Conservation (phyloP, 2,113 vertebrate genomes). For the Agapornis roseicollis region DNA sequence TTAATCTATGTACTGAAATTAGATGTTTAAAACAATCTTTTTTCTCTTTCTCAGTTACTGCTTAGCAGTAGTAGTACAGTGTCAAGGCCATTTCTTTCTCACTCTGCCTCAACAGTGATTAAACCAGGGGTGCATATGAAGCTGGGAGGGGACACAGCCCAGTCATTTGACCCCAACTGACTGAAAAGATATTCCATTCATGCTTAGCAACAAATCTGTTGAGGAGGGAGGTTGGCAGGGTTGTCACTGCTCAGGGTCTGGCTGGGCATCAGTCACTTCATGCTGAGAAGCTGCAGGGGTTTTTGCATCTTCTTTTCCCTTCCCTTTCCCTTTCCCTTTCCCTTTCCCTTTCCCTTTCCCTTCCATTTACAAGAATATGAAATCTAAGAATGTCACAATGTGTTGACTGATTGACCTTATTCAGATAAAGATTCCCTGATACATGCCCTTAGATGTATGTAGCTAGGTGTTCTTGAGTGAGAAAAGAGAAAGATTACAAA, state of each 20-base stretch:
- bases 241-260: not conserved
- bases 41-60: not conserved
- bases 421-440: not conserved
- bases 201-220: not conserved
- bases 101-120: not conserved
- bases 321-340: not conserved
- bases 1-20: not conserved
- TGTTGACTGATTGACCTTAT: not conserved
- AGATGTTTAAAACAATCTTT: not conserved
- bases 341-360: not conserved
- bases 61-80: not conserved
- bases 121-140: not conserved
- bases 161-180: not conserved
- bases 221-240: not conserved
- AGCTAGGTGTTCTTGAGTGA: not conserved
- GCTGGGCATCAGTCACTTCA: not conserved
- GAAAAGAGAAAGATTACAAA: not conserved
- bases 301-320: not conserved
- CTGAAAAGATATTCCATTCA: not conserved
- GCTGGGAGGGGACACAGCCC: not conserved
- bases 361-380: not conserved
- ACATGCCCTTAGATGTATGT: not conserved
- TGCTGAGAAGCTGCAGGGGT: not conserved
- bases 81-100: not conserved
- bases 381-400: not conserved